Percentiles rank a stretch among this genome's conserved stretches.
These are phyloP conservation scores for Momotus momota DNA, from an alignment of 2,797 vertebrate genomes.

Conservation along the genomic window DNA sequence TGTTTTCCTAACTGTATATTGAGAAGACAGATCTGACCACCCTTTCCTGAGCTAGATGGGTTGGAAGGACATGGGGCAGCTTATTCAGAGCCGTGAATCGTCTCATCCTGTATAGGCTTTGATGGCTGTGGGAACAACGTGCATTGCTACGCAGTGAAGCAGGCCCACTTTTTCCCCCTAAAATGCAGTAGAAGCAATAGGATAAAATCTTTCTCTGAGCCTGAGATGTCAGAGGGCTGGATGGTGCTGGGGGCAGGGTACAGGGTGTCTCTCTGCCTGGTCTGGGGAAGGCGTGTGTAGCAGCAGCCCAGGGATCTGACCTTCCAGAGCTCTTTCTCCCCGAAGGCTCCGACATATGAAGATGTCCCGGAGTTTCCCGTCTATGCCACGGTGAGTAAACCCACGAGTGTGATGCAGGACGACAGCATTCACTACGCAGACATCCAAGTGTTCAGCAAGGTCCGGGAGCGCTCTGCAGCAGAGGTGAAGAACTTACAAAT, in stretches of 20 bases:
- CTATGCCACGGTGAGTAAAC: conserved; percentile 54
- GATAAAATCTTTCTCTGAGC: neutral
- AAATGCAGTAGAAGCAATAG: neutral
- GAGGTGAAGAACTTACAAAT: conserved; percentile 56
- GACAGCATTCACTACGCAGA: conserved; percentile 82
- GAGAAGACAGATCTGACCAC: neutral
- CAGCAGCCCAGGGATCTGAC: neutral
- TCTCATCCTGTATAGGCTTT: neutral
- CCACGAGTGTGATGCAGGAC: neutral
- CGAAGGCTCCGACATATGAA: conserved; percentile 51
- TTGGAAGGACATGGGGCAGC: neutral
- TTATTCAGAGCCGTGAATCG: neutral
- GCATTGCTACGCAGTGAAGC: neutral
- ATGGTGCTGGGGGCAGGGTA: neutral
- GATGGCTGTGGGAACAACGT: neutral
- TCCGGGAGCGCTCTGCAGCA: conserved; percentile 13
- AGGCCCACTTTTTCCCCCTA: neutral
- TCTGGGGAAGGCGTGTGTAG: neutral
- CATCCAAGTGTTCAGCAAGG: conserved; percentile 74
- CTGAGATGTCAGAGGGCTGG: neutral
- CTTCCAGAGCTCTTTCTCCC: neutral
- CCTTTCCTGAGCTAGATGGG: neutral
- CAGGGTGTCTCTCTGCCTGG: neutral
- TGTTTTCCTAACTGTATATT: neutral
- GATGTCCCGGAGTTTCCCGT: conserved; percentile 40